Conservation (phyloP, 2,797 vertebrate species). For the Agapornis canus region DNA sequence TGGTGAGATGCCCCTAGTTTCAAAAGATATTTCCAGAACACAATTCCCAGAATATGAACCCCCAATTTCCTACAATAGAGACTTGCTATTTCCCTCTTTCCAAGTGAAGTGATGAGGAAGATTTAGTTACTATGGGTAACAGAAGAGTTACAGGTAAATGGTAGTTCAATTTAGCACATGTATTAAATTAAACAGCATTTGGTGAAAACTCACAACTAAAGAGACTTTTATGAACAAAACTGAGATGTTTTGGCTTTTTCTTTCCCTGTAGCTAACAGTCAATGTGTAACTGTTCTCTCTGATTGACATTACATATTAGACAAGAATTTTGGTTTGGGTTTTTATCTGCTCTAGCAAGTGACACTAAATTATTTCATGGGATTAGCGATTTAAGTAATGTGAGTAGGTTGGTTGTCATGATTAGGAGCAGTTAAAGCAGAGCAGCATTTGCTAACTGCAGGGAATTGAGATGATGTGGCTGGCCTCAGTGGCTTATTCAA, state of each 20-base stretch:
- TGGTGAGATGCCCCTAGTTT: not conserved
- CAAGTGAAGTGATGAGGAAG: not conserved
- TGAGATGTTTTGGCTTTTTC: not conserved
- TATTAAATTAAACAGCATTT: not conserved
- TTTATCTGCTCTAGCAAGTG: not conserved
- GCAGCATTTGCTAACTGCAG: not conserved
- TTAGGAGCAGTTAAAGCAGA: slow-evolving; percentile 19
- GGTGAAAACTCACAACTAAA: not conserved
- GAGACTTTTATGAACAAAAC: not conserved
- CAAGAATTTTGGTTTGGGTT: not conserved
- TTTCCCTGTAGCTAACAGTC: not conserved
- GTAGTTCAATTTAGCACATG: not conserved
- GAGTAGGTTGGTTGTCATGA: not conserved
- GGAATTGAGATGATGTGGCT: not conserved
- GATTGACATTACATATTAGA: not conserved
- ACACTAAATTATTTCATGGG: not conserved
- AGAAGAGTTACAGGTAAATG: not conserved
- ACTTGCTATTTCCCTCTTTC: not conserved
- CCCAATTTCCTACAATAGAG: not conserved
- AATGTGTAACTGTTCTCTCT: not conserved
- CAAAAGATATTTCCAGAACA: not conserved
- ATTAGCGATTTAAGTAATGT: not conserved
- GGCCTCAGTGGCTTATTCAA: not conserved
- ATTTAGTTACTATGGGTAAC: not conserved
- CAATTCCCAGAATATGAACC: not conserved